Evolutionary conservation across 2,113 vertebrate species (phyloP), one percentile per base, ranked within the genome.

Genomic region (Mesocricetus auratus): DNA sequence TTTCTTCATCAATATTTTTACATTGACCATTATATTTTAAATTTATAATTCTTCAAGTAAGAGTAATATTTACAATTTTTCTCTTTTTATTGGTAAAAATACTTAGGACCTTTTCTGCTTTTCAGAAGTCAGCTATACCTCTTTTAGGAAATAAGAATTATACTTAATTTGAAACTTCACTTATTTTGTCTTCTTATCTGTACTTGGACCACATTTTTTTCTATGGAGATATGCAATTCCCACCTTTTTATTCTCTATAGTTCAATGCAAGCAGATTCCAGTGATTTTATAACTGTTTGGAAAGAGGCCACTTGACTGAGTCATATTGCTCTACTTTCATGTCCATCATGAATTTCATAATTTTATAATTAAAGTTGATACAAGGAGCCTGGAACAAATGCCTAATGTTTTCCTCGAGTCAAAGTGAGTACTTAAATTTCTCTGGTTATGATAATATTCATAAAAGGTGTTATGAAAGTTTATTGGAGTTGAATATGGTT

Each of bases 391-490:
- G 86, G 45, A n/a, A 29, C 26, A 66, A 66, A 68, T 4, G 75
- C 89, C 66, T 94, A 24, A 19, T 92, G 33, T 94, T 94, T 56
- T 68, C 21, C 66, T 82, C 1, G 39, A 31, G 7, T 42, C 47
- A 17, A 31, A 60, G 5, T 0, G 12, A 71, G 45, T 68, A n/a
- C 33, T 45, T 66, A 13, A 88, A 94, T 73, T 98, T 98, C 98
- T 98, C 94, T 98, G 98, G 97, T 98, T 95, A 95, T 94, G 96
- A 89, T 97, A 97, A 96, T 64, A 26, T 19, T 88, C 96, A 96
- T 82, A 92, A 94, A 94, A 71, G 89, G 86, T 96, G 94, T 87
- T 95, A 87, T 86, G 21, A 98, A 96, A 82, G 53, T 69, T 96
- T 93, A 95, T 98, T 90, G 12, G 29, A 96, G 53, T 90, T 0